Conservation (phyloP, 2,888 invertebrate species). For the Macrosoma leucophasiata region DNA sequence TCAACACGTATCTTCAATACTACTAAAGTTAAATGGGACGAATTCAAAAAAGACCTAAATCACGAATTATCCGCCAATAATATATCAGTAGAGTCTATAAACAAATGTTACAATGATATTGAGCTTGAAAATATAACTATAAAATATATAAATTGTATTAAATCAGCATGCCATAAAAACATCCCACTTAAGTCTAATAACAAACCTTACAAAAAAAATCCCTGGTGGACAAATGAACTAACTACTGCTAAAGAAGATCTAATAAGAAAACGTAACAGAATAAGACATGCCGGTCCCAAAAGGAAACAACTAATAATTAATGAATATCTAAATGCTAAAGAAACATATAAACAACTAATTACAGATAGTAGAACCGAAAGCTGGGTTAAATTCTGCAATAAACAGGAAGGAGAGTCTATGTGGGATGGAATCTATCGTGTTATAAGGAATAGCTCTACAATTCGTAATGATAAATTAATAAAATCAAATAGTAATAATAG, state of each 20-base stretch:
- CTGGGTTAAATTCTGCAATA: constrained; percentile 21
- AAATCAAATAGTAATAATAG: background rate
- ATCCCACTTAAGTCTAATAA: constrained; percentile 18
- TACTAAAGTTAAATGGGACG: background rate
- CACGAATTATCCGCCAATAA: constrained; percentile 20
- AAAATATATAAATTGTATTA: background rate
- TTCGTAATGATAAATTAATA: background rate
- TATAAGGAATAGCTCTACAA: constrained; percentile 6
- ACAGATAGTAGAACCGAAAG: constrained; percentile 13
- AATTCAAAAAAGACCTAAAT: constrained; percentile 2
- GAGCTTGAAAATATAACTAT: background rate
- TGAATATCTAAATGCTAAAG: constrained; percentile 13
- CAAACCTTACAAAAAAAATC: constrained; percentile 6
- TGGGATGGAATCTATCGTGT: constrained; percentile 23
- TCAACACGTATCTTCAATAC: background rate
- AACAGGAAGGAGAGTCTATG: constrained; percentile 19
- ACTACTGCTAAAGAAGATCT: background rate
- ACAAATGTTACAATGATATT: background rate
- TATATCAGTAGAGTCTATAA: constrained; percentile 3
- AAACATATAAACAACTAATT: background rate
- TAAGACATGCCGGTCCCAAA: constrained; percentile 1
- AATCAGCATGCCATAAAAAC: background rate
- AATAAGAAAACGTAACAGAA: constrained; percentile 1
- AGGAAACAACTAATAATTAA: constrained; percentile 8
- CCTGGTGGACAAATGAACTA: constrained; percentile 7